Evolutionary conservation across 2,888 invertebrate genomes (phyloP).

Genomic region (Thera britannica): DNA sequence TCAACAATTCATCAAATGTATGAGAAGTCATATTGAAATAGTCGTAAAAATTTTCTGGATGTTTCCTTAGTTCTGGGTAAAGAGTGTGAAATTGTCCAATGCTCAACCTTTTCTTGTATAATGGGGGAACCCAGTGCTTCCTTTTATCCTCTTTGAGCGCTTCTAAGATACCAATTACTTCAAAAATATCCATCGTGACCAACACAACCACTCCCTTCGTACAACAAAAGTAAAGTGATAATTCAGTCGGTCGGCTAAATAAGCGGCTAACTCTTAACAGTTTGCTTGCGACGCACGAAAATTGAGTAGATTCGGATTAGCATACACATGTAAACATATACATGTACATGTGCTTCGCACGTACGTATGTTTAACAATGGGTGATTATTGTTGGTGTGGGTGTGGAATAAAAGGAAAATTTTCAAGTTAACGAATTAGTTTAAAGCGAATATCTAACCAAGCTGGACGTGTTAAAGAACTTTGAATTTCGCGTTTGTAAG

Average conservation of each 20-base stretch:
- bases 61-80: too few species aligned
- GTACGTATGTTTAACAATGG: constrained; percentile 6
- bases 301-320: too few species aligned
- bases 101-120: too few species aligned
- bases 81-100: too few species aligned
- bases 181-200: constrained; percentile 12
- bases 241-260: constrained; percentile 30
- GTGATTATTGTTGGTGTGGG: not conserved
- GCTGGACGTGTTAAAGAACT: constrained; percentile 3
- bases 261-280: too few species aligned
- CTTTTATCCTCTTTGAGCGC: too few species aligned
- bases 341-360: too few species aligned
- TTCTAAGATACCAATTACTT: too few species aligned
- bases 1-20: constrained; percentile 13
- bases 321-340: too few species aligned
- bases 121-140: too few species aligned
- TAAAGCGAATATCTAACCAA: not conserved
- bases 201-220: constrained; percentile 36
- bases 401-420: constrained; percentile 10
- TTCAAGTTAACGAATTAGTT: constrained; percentile 6
- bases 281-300: too few species aligned
- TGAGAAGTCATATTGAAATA: constrained; percentile 2
- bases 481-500: not conserved
- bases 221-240: constrained; percentile 37
- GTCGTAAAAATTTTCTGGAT: too few species aligned